Evolutionary conservation across 2,888 invertebrate genomes (phyloP), one percentile per base, ranked within the genome.

Genomic region (Steinernema scapterisci): DNA sequence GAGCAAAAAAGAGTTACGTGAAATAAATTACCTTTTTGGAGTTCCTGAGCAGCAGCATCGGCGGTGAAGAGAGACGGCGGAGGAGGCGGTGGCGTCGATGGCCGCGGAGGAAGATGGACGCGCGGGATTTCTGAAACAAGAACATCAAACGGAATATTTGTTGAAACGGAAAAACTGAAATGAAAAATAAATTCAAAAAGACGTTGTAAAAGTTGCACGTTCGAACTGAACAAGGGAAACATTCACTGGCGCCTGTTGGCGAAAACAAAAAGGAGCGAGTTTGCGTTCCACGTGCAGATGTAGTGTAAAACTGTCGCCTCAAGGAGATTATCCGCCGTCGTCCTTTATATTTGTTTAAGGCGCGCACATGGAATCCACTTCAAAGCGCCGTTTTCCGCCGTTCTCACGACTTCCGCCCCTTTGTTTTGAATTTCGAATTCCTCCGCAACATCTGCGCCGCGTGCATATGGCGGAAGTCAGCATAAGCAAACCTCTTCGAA

Each of bases 81-180:
- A 46, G 71, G 78, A 7, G 81, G 81, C 43, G 81, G 79, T 38
- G 81, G 79, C 11, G 79, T 76, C 16, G 79, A 75, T 0, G 80
- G 80, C 19, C 77, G 75, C 11, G 79, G 79, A n/a, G 77, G 78
- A 21, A 78, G 23, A 6, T 54, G 23, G 23, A 54, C 54, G 5
- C 21, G 54, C 13, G 54, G 54, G 54, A 54, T 54, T 21, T 54
- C 54, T 54, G 25, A 48, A 48, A 19, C 13, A 13, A 48, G 3
- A 19, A 48, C 13, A 48, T 19, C 19, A 7, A 45, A 13, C 9
- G 45, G n/a, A n/a, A n/a, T n/a, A n/a, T n/a, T n/a, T 44, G 45
- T 44, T 44, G 45, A 44, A 16, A 44, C 45, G 9, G 9, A n/a
- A n/a, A n/a, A n/a, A n/a, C n/a, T n/a, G n/a, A n/a, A n/a, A n/a